Evolutionary conservation across 2,797 vertebrate genomes (phyloP), one percentile per base, ranked within the genome.

Genomic region (Lophius americanus): DNA sequence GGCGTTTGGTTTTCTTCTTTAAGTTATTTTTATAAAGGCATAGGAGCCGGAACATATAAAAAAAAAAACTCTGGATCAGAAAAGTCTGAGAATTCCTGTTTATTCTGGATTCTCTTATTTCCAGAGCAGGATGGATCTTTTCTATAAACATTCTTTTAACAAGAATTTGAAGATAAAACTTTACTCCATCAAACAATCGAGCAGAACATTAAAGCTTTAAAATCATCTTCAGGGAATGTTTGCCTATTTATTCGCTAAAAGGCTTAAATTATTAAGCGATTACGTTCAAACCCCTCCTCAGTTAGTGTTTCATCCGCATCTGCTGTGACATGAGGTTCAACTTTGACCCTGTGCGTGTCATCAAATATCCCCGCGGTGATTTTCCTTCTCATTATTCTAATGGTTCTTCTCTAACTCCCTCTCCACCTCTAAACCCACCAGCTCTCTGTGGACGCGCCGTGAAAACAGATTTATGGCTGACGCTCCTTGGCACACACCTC

Each of bases 351-450:
- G 49, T 48, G 7, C 3, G 14, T 38, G n/a, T 66, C 32, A 56
- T 64, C 9, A 54, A 4, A 62, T 50, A 8, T 44, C 58, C 52
- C 56, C 2, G 13, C 47, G 73, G 46, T 2, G 4, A 55, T 46
- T 41, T 36, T 41, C 62, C 51, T 9, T 65, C 60, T 78, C 47
- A 78, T 85, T 74, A 78, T 39, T 70, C 14, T 64, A 69, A 76
- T 60, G 51, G 54, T 46, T 72, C 50, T 85, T 76, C 78, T 55
- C 51, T 66, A 76, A 82, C 65, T 57, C 38, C 12, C 49, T 6
- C 12, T 56, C 56, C n/a, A 4, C 37, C 14, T 51, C 46, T 23
- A 14, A 54, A 61, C 63, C 52, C 67, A 64, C 38, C 33, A 64
- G 37, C 23, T 39, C 50, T 71, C 65, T 51, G 44, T 53, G 42